phyloP scores from a whole-genome alignment of 1,140 invertebrate genomes.

The Oreohelix idahoensis region DNA sequence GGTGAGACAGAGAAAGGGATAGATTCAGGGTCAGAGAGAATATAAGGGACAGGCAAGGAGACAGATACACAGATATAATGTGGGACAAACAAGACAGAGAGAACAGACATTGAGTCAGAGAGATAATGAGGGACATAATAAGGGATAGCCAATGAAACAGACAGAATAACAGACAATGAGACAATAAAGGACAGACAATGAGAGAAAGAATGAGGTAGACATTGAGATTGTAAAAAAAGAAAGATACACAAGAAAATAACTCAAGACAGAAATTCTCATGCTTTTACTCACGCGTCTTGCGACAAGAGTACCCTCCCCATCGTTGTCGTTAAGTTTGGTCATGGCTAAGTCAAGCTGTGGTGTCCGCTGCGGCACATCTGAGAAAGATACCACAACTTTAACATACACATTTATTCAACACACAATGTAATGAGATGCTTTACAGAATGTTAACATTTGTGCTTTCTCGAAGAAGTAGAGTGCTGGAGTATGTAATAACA shows the following conservation, averaged over 20 bases:
- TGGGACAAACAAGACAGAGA: too few relatives aligned
- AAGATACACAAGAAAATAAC: too few relatives aligned
- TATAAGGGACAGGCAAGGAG: too few relatives aligned
- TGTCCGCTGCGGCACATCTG: constrained; percentile 44
- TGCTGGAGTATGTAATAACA: too few relatives aligned
- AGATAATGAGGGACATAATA: too few relatives aligned
- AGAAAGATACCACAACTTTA: neutral
- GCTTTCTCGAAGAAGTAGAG: too few relatives aligned
- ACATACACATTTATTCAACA: neutral
- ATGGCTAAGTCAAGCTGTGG: constrained; percentile 32
- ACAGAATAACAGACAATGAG: neutral
- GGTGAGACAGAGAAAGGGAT: too few relatives aligned
- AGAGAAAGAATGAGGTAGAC: neutral
- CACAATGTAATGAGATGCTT: too few relatives aligned
- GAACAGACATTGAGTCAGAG: too few relatives aligned
- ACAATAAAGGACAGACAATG: neutral
- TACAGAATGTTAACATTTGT: too few relatives aligned
- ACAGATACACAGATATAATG: too few relatives aligned
- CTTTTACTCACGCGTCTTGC: constrained; percentile 44
- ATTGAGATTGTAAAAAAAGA: neutral
- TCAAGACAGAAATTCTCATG: neutral
- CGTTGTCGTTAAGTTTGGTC: constrained; percentile 43
- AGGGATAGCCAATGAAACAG: neutral
- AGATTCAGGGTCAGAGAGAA: too few relatives aligned
- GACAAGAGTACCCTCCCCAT: constrained; percentile 48